These are phyloP conservation scores for Tetraodon nigroviridis DNA, from an alignment of 2,113 vertebrate species.

Conservation along the genomic window DNA sequence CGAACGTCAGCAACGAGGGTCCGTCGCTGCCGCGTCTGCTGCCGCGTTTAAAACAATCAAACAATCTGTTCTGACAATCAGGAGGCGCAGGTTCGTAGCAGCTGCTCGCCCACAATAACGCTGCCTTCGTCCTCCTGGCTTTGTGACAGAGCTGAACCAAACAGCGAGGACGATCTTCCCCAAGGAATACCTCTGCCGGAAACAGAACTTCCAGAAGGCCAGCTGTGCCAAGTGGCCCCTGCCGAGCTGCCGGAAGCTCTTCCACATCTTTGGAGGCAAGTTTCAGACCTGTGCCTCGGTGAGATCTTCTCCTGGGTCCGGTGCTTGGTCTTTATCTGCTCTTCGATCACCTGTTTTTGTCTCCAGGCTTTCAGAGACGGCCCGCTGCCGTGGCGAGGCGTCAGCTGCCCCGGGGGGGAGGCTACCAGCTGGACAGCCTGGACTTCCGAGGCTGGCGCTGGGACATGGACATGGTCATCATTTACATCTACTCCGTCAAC, in stretches of 20 bases:
- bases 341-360: not conserved
- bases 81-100: conserved; percentile 8
- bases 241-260: conserved; percentile 69
- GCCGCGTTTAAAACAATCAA: conserved; percentile 25
- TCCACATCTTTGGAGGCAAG: conserved; percentile 70
- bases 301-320: no score
- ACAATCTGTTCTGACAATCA: conserved; percentile 12
- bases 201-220: conserved; percentile 73
- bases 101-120: conserved; percentile 1
- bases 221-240: conserved; percentile 74
- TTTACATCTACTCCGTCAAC: conserved; percentile 94
- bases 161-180: conserved; percentile 67
- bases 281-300: not conserved
- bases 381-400: conserved; percentile 77
- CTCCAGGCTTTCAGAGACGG: conserved; percentile 79
- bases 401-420: conserved; percentile 84
- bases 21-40: conserved; percentile 21
- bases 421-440: conserved; percentile 80
- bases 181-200: conserved; percentile 70
- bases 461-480: conserved; percentile 94
- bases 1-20: conserved; percentile 28
- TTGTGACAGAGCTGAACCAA: conserved; percentile 65
- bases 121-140: conserved; percentile 11
- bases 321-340: not conserved
- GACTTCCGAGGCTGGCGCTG: conserved; percentile 85